These are phyloP conservation scores for Xylophagus ater DNA, from an alignment of 2,888 invertebrate genomes.

Conservation along the genomic window DNA sequence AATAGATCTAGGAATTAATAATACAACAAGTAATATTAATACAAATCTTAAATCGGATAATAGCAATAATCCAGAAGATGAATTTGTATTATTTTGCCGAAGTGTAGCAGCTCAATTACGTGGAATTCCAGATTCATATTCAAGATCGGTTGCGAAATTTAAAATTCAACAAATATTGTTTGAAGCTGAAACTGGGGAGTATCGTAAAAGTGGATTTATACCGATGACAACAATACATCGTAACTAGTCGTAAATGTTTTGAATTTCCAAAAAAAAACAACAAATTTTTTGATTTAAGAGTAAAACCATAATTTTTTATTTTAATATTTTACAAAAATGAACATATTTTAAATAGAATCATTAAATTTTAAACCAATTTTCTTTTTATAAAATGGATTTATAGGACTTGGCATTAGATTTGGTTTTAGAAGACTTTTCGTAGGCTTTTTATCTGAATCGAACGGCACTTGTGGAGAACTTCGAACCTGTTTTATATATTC, in stretches of 20 bases:
- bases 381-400: conserved; percentile 65
- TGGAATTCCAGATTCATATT: conserved; percentile 25
- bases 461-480: conserved; percentile 64
- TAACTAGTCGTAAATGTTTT: too few species aligned
- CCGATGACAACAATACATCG: too few species aligned
- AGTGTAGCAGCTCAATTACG: conserved; percentile 29
- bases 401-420: conserved; percentile 53
- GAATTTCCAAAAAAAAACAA: too few species aligned
- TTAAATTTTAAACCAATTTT: conserved; percentile 31
- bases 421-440: conserved; percentile 62
- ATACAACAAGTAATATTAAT: too few species aligned
- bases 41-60: too few species aligned
- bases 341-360: too few species aligned
- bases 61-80: too few species aligned
- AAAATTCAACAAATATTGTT: conserved; percentile 32
- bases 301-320: too few species aligned
- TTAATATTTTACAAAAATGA: too few species aligned
- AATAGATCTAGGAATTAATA: too few species aligned
- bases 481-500: conserved; percentile 62
- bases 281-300: too few species aligned
- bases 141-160: conserved; percentile 29
- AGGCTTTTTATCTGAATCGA: conserved; percentile 57
- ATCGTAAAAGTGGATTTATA: too few species aligned
- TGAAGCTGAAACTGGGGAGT: conserved; percentile 30
- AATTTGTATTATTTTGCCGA: conserved; percentile 26